These are phyloP conservation scores for Anoncus sp. DNA, from an alignment of 2,888 invertebrate genomes.

Conservation along the genomic window DNA sequence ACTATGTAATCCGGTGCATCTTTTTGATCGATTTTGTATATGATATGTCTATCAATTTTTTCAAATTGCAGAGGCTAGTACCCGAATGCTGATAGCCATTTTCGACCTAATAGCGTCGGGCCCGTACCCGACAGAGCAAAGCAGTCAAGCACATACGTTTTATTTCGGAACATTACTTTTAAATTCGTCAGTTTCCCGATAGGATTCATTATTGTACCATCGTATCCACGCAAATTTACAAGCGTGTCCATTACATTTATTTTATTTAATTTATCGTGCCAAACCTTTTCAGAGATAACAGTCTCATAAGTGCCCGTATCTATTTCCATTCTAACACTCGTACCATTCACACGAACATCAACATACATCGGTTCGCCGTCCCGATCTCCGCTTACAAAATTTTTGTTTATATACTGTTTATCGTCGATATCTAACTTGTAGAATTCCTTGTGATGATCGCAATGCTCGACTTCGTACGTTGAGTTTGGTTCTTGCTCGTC, in stretches of 20 bases:
- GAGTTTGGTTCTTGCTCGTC: background rate
- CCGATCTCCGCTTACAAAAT: background rate
- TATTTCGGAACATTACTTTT: conserved; percentile 31
- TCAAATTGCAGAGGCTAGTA: background rate
- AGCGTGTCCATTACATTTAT: conserved; percentile 27
- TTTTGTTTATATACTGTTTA: background rate
- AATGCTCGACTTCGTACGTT: too few species aligned
- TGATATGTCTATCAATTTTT: background rate
- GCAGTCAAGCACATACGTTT: conserved; percentile 24
- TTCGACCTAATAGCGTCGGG: conserved; percentile 48
- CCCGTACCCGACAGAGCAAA: conserved; percentile 51
- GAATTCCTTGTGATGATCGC: conserved; percentile 30
- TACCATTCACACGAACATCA: conserved; percentile 35
- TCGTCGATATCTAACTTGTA: conserved; percentile 16
- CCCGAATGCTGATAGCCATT: conserved; percentile 41
- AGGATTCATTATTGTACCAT: conserved; percentile 24
- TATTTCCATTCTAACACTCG: conserved; percentile 48
- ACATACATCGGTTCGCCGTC: conserved; percentile 40
- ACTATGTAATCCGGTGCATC: background rate
- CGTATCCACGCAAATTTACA: conserved; percentile 27
- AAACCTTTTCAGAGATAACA: conserved; percentile 44
- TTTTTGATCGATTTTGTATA: background rate
- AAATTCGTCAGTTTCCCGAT: conserved; percentile 35
- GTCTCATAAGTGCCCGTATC: conserved; percentile 60
- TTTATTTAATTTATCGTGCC: conserved; percentile 30